phyloP scores from a whole-genome alignment of 2,888 invertebrate genomes.

The Erebia aethiops region DNA sequence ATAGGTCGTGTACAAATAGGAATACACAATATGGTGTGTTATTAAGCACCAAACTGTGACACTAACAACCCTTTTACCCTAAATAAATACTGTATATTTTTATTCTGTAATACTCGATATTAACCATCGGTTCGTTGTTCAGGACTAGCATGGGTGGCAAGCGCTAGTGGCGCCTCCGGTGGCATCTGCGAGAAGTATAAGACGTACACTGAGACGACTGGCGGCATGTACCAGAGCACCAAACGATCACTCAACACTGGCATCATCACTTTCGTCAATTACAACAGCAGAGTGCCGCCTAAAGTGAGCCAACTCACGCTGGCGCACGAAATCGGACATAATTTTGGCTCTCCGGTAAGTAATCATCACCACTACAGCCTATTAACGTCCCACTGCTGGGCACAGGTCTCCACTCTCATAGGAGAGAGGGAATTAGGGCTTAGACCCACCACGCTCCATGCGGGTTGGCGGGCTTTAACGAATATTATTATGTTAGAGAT shows the following conservation, averaged over 20 bases:
- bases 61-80: no score
- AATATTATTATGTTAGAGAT: no score
- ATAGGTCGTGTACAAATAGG: no score
- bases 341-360: conserved; percentile 98
- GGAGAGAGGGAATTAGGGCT: no score
- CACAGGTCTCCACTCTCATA: no score
- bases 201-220: conserved; percentile 97
- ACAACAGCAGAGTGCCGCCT: conserved; percentile 97
- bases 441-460: no score
- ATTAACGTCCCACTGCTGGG: no score
- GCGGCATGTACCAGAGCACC: conserved; percentile 96
- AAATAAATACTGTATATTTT: neutral
- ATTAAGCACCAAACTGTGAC: no score
- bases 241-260: conserved; percentile 98
- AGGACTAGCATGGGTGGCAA: conserved; percentile 99
- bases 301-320: conserved; percentile 98
- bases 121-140: conserved; percentile 1
- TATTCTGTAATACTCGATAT: neutral
- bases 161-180: conserved; percentile 98
- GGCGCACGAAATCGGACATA: conserved; percentile 99
- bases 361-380: no score
- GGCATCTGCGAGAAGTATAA: conserved; percentile 99
- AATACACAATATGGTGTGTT: no score
- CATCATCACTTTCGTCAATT: conserved; percentile 99
- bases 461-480: no score